These are phyloP conservation scores for Lycocerus yunnanus DNA, from an alignment of 2,888 invertebrate genomes.

Conservation along the genomic window DNA sequence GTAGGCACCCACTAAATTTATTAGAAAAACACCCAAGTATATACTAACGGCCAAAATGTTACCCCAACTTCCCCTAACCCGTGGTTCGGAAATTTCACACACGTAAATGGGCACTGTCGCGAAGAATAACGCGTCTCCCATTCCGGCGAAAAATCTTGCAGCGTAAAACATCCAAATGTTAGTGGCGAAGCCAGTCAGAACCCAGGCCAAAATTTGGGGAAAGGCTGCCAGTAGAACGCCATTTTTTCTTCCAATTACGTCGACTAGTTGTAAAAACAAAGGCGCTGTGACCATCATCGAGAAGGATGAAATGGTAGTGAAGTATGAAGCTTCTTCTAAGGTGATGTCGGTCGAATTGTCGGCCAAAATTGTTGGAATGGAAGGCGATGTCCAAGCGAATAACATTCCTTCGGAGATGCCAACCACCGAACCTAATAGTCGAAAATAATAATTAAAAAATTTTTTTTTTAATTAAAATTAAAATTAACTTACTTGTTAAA, in stretches of 20 bases:
- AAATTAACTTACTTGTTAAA: background rate
- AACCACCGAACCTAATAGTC: background rate
- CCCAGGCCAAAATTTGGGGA: constrained; percentile 41
- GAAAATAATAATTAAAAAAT: background rate
- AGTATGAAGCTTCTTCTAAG: constrained; percentile 34
- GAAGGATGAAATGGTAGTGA: constrained; percentile 34
- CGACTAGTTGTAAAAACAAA: constrained; percentile 25
- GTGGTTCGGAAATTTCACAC: constrained; percentile 42
- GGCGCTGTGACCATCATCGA: constrained; percentile 30
- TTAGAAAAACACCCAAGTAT: constrained; percentile 39
- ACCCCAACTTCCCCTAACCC: constrained; percentile 43
- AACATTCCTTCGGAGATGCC: constrained; percentile 4
- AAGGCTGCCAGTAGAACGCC: constrained; percentile 38
- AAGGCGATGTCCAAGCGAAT: constrained; percentile 18
- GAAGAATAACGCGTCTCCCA: background rate
- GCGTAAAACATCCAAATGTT: constrained; percentile 17
- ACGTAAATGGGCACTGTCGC: background rate
- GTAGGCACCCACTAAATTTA: constrained; percentile 62
- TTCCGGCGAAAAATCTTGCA: background rate
- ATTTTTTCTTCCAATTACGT: constrained; percentile 38
- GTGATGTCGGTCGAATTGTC: constrained; percentile 21
- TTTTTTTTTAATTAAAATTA: too few relatives aligned
- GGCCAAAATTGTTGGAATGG: constrained; percentile 11
- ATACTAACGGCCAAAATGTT: constrained; percentile 38
- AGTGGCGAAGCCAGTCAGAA: constrained; percentile 38